Conservation (phyloP, 2,113 vertebrate genomes). For the Pycnonotus jocosus region DNA sequence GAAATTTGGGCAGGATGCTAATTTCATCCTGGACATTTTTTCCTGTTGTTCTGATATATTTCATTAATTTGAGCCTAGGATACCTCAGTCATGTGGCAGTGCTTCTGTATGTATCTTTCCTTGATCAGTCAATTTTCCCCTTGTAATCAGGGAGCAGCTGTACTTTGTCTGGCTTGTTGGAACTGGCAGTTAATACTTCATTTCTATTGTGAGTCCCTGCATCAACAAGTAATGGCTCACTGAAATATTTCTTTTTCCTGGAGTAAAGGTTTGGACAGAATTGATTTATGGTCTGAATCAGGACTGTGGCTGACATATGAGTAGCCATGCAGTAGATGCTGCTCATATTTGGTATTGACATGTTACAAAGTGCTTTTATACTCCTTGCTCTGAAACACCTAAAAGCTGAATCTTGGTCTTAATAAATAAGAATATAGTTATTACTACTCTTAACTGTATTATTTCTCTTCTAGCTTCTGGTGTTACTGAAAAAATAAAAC, state of each 20-base stretch:
- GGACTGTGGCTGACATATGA: background rate
- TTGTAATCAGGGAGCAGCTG: background rate
- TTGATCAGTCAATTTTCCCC: background rate
- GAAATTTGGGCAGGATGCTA: background rate
- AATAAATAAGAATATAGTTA: background rate
- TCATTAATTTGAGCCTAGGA: background rate
- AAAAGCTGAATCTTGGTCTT: background rate
- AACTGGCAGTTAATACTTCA: background rate
- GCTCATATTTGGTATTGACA: background rate
- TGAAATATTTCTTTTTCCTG: background rate
- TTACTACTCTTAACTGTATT: background rate
- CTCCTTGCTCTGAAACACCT: background rate
- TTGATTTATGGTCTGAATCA: background rate
- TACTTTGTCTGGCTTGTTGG: background rate
- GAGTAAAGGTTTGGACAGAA: background rate
- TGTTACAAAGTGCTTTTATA: background rate
- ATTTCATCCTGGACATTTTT: background rate
- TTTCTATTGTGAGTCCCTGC: background rate
- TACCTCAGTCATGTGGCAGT: background rate
- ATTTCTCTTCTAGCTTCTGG: background rate
- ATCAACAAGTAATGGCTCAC: background rate
- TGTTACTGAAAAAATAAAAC: background rate
- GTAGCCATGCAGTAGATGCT: background rate
- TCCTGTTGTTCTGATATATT: background rate
- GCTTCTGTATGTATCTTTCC: background rate